Evolutionary conservation across 2,113 vertebrate genomes (phyloP), one percentile per base, ranked within the genome.

Genomic region (Varanus salvator): DNA sequence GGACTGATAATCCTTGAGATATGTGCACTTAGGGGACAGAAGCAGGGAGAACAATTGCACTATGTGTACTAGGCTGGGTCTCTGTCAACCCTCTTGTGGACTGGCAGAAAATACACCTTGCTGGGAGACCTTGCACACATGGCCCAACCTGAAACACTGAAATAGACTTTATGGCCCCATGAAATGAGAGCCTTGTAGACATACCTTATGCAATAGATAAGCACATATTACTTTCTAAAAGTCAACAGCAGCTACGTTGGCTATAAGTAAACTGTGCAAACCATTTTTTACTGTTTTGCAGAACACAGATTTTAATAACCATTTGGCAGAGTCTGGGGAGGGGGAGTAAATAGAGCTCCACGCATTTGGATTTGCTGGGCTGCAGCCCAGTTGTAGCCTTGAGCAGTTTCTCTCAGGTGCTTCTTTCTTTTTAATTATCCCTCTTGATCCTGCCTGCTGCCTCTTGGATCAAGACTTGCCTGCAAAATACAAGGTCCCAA

Each of bases 381-480:
- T 91, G 68, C n/a, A 44, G 31, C 11, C 27, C 68, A 69, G 29
- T 72, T 91, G 48, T 85, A 52, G 2, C 93, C 72, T 87, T 90
- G 89, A 84, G 52, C 38, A 90, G 48, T 38, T 77, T 90, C 94
- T 93, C 64, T 50, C 88, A 29, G 31, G 25, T 81, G 57, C 86
- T 60, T 0, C 48, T 90, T 94, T 94, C 52, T 90, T 90, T 89
- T 38, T 77, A 93, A 9, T 92, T 92, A 80, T 74, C 3, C 57
- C 54, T 86, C 50, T 90, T 91, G 89, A 54, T 93, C 93, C 66
- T 89, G 54, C 71, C 8, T 38, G 84, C 84, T 92, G 88, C 86
- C 74, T 94, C 60, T 57, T 80, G 92, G 90, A 90, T 50, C 88
- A 31, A 77, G 64, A 85, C 90, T 81, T 91, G 57, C 34, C 54